Evolutionary conservation across 53 echinoderm and acorn worm genomes (phyloP), one percentile per base, ranked within the genome.

Genomic region (Arbacia lixula): DNA sequence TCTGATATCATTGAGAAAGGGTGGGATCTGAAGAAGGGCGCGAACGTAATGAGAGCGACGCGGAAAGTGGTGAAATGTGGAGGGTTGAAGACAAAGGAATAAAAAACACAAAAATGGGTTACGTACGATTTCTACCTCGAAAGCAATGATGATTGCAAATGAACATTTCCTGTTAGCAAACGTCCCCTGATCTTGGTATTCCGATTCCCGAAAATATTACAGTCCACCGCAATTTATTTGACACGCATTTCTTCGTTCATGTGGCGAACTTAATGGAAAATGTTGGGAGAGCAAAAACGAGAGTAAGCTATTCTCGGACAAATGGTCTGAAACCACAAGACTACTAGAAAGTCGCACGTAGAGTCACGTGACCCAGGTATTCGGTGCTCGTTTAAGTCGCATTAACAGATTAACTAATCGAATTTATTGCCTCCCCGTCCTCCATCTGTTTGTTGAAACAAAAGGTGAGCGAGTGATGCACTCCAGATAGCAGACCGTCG

Each of bases 331-430:
- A 66, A 37, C 2, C 22, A 10, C 20, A 0, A 66, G 37, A 66
- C 66, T 66, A 66, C n/a, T 4, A 37, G 21, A 66, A 20, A 66
- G 19, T n/a, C 38, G 66, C 36, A 22, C 36, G 21, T 8, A 22
- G 66, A 38, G 66, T 66, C 66, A 38, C 11, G 20, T 66, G 66
- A 66, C 66, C 36, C 36, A 37, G 24, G 66, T 66, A 66, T 66
- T 37, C 66, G 24, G 66, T 24, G 36, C 21, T 37, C 66, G 66
- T 38, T 71, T n/a, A 42, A 71, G 50, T 41, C 49, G 43, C 40
- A 71, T 71, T 71, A 71, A 71, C 71, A 71, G 27, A 71, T 71
- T 71, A 71, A 71, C 29, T 71, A 71, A 71, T 71, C 71, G 71
- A 71, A 41, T 43, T 71, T 71, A 71, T 71, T 71, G 43, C 71